Base-by-base conservation (phyloP, 2,797 vertebrate genomes). In the Hyperoplus lanceolatus region DNA sequence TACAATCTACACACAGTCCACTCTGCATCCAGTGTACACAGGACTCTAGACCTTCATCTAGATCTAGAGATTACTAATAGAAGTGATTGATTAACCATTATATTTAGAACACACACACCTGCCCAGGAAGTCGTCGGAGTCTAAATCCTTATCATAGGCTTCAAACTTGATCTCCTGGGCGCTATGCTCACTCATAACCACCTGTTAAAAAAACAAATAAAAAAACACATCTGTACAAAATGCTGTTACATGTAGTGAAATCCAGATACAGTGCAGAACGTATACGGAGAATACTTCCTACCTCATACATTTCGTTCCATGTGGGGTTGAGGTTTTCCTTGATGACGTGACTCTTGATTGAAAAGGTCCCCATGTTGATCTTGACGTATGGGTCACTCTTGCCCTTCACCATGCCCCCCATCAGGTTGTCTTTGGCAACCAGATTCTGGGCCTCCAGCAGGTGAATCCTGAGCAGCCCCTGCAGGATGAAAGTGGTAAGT, bases 281-380 rank as follows among this genome's bases (percentile, higher is more conserved):
- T 67, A 8, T 73, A 42, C 3, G 0, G 2, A 5, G 13, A 65
- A 36, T 13, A 43, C 58, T 38, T 60, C 46, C 1, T 81, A 99
- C 98, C 97, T 99, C 98, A 89, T 97, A 99, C 64, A 97, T 96
- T 92, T 99, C 98, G 0, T 98, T 97, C 98, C 98, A 99, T 48
- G 92, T 90, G 45, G 98, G 98, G 89, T 97, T 98, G 55, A 99
- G 96, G 66, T 97, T 96, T 84, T 96, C 92, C 82, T 97, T 96
- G 85, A 99, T 92, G 4, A 97, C 97, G 51, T 92, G 96, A 89
- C 98, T 99, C 81, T 96, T 97, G 78, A 96, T 95, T 7, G 92
- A 88, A 51, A 86, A 75, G 0, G 87, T 90, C 45, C 97, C 97
- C 0, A 99, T 75, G 0, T 93, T 95, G 82, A 99, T 94, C 68